Evolutionary conservation across 2,797 vertebrate species (phyloP).

Genomic region (Onychomys torridus): DNA sequence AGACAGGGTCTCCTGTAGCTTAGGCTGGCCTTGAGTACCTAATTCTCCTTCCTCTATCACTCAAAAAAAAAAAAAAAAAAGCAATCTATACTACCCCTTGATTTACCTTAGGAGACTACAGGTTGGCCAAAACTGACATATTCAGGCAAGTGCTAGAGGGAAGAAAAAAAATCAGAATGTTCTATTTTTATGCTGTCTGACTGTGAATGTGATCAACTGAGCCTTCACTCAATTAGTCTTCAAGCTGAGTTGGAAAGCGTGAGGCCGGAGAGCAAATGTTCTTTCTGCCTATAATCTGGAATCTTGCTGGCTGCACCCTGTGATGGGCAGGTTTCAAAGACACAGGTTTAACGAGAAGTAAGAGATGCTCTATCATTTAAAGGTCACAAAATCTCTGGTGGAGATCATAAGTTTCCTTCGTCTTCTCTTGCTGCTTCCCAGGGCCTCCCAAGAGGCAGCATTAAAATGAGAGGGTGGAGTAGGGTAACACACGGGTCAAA

Average conservation of each 20-base stretch:
- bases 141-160: not conserved
- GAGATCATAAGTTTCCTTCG: not conserved
- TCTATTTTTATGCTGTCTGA: not conserved
- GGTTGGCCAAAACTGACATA: not conserved
- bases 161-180: not conserved
- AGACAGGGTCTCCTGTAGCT: not conserved
- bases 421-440: not conserved
- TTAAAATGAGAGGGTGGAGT: not conserved
- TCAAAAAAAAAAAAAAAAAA: too few species aligned
- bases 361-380: not conserved
- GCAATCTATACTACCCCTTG: not conserved
- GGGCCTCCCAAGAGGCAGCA: not conserved
- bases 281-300: conserved; percentile 10
- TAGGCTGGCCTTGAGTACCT: not conserved
- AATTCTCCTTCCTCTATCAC: not conserved
- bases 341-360: not conserved
- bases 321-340: conserved; percentile 1
- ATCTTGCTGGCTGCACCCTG: not conserved
- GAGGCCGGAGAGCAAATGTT: not conserved
- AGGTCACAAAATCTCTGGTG: not conserved
- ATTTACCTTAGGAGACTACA: not conserved
- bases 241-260: not conserved
- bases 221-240: not conserved
- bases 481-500: not conserved
- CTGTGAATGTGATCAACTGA: not conserved